Base-by-base conservation (phyloP, 1,140 invertebrate genomes). In the Propsilocerus akamusi region DNA sequence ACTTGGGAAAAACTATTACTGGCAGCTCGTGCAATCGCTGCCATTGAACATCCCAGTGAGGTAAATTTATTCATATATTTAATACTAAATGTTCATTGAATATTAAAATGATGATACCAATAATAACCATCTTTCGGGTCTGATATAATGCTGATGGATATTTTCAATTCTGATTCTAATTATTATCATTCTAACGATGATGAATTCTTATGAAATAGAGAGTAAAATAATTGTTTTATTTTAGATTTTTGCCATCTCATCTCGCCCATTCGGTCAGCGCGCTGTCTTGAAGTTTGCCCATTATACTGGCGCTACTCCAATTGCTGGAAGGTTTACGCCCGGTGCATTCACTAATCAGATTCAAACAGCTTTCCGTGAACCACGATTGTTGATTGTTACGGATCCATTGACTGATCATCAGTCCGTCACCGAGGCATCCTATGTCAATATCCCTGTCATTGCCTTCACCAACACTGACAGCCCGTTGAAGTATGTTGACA, bases 371-470 rank as follows among this genome's bases (percentile, higher is more conserved):
- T 99, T 97, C 79, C 81, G 94, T 60, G 97, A 99, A 69, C 96
- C 97, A 11, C 78, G 95, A 63, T 73, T 99, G 20, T 68, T 99
- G 62, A 85, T 99, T 55, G 90, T 99, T 5, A 90, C 93, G 50
- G 96, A 99, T 63, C 97, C 97, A 48, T 77, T 81, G 25, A 81
- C 83, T 57, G 97, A 99, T 67, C 94, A 99, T 64, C 96, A 99
- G 67, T 92, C 96, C 12, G 90, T 99, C 51, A 96, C 90, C 58
- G 97, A 99, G 71, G 94, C 96, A 46, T 97, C 94, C 6, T 99
- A 99, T 64, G 94, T 98, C 41, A 99, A 99, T 74, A 97, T 99
- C 69, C 96, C 97, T 10, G 94, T 99, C 8, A 99, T 99, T 77
- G 94, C 93, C 51, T 87, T 99, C 59, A 91, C 86, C 70, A 98